Conservation (phyloP, 2,113 vertebrate species). For the Xenopus laevis region DNA sequence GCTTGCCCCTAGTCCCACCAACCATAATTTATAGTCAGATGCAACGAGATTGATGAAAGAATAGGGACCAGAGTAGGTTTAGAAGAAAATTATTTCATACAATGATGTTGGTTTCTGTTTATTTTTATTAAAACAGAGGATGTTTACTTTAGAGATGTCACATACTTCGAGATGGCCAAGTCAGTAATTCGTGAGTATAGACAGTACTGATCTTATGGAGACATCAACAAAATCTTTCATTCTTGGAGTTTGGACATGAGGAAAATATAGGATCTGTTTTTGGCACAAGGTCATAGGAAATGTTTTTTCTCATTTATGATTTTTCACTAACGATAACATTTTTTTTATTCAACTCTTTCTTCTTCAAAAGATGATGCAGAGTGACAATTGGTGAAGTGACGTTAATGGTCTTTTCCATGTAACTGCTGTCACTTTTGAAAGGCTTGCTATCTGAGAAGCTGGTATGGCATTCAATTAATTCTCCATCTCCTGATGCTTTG, state of each 20-base stretch:
- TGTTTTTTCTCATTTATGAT: background rate
- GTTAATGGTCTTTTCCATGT: slow-evolving; percentile 4
- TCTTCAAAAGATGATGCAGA: background rate
- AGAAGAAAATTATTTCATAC: too few species aligned
- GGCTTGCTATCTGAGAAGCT: background rate
- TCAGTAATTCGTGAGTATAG: too few species aligned
- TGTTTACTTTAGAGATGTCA: too few species aligned
- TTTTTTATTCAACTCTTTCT: background rate
- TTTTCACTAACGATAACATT: background rate
- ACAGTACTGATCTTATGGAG: too few species aligned
- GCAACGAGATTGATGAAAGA: too few species aligned
- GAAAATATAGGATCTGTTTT: background rate
- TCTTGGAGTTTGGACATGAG: background rate
- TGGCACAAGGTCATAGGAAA: background rate
- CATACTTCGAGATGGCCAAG: too few species aligned
- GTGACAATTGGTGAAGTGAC: slow-evolving; percentile 12
- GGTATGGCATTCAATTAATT: background rate
- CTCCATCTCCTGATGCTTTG: background rate
- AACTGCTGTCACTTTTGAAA: slow-evolving; percentile 3
- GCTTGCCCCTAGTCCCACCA: too few species aligned
- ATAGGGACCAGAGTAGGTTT: too few species aligned
- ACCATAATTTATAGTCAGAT: too few species aligned
- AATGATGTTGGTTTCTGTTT: too few species aligned
- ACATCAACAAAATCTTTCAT: too few species aligned
- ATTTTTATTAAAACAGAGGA: too few species aligned